Evolutionary conservation across 2,113 vertebrate genomes (phyloP).

Genomic region (Elgaria multicarinata): DNA sequence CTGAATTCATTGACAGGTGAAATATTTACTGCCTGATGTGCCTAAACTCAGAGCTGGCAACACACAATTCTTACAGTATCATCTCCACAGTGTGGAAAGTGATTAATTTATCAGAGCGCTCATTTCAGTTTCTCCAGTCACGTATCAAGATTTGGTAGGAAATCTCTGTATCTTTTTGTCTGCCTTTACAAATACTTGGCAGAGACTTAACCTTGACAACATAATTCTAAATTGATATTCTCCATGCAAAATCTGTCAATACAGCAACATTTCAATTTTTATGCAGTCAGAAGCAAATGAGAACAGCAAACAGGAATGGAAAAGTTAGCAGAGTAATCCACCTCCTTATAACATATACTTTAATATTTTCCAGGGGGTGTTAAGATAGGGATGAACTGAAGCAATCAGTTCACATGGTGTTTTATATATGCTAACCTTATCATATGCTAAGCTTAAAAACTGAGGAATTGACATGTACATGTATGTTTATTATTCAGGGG

Average conservation of each 20-base stretch:
- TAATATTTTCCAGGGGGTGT: neutral
- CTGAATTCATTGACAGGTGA: conserved; percentile 39
- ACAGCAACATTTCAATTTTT: conserved; percentile 64
- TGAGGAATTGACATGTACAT: neutral
- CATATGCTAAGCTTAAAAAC: neutral
- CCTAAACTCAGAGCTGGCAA: conserved; percentile 22
- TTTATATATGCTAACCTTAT: neutral
- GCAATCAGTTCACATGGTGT: neutral
- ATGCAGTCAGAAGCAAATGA: conserved; percentile 54
- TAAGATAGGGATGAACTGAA: neutral
- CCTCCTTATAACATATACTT: conserved; percentile 52
- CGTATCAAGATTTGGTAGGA: conserved; percentile 58
- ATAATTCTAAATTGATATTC: conserved; percentile 67
- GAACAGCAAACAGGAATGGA: conserved; percentile 55
- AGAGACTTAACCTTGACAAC: conserved; percentile 60
- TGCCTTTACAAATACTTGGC: conserved; percentile 49
- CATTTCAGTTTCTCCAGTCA: conserved; percentile 55
- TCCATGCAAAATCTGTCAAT: conserved; percentile 57
- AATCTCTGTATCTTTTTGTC: conserved; percentile 45
- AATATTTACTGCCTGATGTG: conserved; percentile 55
- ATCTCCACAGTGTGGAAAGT: conserved; percentile 29
- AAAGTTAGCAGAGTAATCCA: conserved; percentile 42
- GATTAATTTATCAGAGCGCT: conserved; percentile 63
- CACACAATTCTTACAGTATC: conserved; percentile 38
- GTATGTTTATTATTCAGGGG: neutral